Base-by-base conservation (phyloP, 2,113 vertebrate genomes). In the Struthio camelus region DNA sequence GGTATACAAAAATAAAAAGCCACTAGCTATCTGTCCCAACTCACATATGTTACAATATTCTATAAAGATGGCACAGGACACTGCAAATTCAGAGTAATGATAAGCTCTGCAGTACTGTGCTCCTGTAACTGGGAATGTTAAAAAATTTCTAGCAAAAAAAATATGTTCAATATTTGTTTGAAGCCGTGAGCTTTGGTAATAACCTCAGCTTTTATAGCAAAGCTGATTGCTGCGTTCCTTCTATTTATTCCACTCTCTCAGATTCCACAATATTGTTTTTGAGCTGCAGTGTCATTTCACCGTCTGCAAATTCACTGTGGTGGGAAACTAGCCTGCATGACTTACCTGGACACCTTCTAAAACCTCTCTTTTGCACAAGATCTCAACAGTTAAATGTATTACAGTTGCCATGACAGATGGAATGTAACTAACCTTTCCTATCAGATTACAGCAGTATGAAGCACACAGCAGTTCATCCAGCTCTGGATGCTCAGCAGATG, bases 181-280 rank as follows among this genome's bases (percentile, higher is more conserved):
- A 32, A 81, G 50, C 23, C 62, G 48, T 80, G 56, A 85, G 6
- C 9, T 48, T 23, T 24, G 27, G n/a, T 40, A 69, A 59, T 40
- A 87, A 58, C 38, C 20, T 50, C 38, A 44, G 72, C 14, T 94
- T 87, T 85, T 92, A 92, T 16, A 85, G 20, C 32, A 38, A 44
- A 10, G 2, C 34, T 90, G 11, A 50, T 80, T 95, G 69, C 44
- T 76, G 17, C 23, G 38, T 84, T 51, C 9, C 90, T 73, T 46
- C 67, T 87, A 58, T 51, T 91, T 70, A 96, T 85, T 93, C 46
- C 17, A 50, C 9, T 93, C 42, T 92, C 46, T 54, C 53, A 78
- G 54, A 73, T 83, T 91, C 51, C 25, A 85, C 17, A 94, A 65
- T 80, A 93, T n/a, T 89, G 50, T 48, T 96, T 93, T 51, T 86